phyloP scores from a whole-genome alignment of 2,113 vertebrate species.

The Myotis lucifugus region DNA sequence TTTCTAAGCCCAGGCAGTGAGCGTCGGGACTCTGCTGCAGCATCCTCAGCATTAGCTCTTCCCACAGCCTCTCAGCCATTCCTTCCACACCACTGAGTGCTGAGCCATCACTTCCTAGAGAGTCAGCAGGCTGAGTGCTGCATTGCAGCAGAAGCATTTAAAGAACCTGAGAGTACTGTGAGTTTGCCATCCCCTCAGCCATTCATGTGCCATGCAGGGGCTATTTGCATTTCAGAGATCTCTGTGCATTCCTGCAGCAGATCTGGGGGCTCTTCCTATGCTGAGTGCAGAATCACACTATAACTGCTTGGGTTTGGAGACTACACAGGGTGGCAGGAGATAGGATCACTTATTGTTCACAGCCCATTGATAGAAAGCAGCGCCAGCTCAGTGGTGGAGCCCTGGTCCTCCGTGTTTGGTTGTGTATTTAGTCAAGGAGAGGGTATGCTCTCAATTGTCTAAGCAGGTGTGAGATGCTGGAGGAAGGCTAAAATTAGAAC shows the following conservation, averaged over 20 bases:
- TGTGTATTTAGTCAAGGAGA: not conserved
- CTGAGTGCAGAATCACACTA: not conserved
- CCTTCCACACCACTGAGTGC: constrained; percentile 55
- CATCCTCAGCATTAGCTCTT: not conserved
- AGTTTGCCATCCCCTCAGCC: not conserved
- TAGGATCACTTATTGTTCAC: not conserved
- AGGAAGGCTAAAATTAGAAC: not conserved
- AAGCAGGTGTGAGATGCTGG: not conserved
- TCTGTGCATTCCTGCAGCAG: not conserved
- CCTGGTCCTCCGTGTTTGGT: not conserved
- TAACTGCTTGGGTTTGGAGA: not conserved
- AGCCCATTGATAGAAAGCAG: not conserved
- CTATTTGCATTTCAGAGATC: not conserved
- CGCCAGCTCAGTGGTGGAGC: not conserved
- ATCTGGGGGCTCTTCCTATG: not conserved
- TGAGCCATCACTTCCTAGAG: constrained; percentile 67
- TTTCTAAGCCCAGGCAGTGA: not conserved
- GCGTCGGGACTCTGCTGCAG: not conserved
- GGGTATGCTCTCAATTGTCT: not conserved
- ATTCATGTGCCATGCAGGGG: not conserved
- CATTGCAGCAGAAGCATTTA: constrained; percentile 81
- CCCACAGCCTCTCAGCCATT: constrained; percentile 60
- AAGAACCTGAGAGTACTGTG: constrained; percentile 35
- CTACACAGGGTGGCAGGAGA: not conserved
- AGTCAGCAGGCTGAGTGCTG: constrained; percentile 78